Base-by-base conservation (phyloP, 1,140 invertebrate species). In the Listronotus bonariensis region DNA sequence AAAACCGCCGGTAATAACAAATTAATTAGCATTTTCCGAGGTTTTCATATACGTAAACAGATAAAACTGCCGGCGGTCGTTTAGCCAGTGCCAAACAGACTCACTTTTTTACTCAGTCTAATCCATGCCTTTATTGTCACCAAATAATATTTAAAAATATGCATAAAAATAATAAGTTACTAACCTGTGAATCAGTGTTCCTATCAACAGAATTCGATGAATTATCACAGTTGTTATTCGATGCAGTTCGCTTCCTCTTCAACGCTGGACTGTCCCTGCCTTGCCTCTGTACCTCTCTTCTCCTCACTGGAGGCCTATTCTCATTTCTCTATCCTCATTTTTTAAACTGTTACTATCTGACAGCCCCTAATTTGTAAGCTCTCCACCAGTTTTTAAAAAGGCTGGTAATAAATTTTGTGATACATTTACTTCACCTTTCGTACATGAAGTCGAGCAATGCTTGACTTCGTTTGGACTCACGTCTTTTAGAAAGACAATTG, bases 401-500 rank as follows among this genome's bases (percentile, higher is more conserved):
- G 90, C 89, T 65, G 90, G 88, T 80, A 93, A 81, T 79, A 91
- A 86, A 83, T 92, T 89, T 82, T 93, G 91, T 73, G 88, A 90
- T 76, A 93, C 89, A 82, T 92, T 92, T 68, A 93, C 91, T 83
- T 94, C 91, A 72, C 92, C 91, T 83, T 91, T 92, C n/a, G 82
- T 94, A 93, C 92, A 95, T 94, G 80, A 92, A 93, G 81, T 92
- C 90, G 74, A 93, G 83, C 72, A 93, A 82, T 45, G 91, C 91
- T 79, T 91, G 85, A 95, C 92, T 82, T 93, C 91, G 72, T 86
- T 87, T 77, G 89, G 89, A 80, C 91, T 86, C 73, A 95, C 90
- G 87, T 93, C 92, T 86, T 91, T 92, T 74, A 94, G 85, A 80
- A 92, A 92, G 81, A 96, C 92, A 76, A 95, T 95, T 46, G 92